Conservation (phyloP, 2,888 invertebrate species). For the Agonopterix heracliana region DNA sequence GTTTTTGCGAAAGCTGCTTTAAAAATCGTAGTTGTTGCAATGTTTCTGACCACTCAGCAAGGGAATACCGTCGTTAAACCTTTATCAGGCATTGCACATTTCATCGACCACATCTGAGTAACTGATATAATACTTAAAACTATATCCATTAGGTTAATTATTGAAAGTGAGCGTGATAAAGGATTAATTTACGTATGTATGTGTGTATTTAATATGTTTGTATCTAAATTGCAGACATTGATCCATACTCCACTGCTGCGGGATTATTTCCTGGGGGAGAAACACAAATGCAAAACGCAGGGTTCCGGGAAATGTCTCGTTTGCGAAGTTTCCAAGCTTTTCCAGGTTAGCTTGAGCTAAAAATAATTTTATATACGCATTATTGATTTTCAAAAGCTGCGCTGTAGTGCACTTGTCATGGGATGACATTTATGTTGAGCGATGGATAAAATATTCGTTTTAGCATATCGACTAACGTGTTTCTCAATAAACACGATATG, state of each 20-base stretch:
- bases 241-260: slow-evolving; percentile 96
- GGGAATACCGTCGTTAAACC: no score
- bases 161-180: no score
- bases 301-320: slow-evolving; percentile 90
- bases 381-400: slow-evolving; percentile 5
- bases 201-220: neutral
- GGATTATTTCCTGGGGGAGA: slow-evolving; percentile 96
- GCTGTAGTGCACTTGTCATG: slow-evolving; percentile 1
- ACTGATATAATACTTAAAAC: no score
- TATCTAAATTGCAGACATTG: slow-evolving; percentile 77
- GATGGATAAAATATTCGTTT: no score
- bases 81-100: no score
- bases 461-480: no score
- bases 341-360: slow-evolving; percentile 82
- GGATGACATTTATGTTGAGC: neutral
- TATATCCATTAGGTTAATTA: no score
- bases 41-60: no score
- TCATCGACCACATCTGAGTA: no score
- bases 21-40: no score
- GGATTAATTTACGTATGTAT: neutral
- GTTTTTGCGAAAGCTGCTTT: no score
- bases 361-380: slow-evolving; percentile 1
- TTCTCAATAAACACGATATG: no score
- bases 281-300: slow-evolving; percentile 87
- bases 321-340: slow-evolving; percentile 95